A percentile compares a stretch with the other conserved stretches of the same genome.
These are phyloP conservation scores for Pollimyrus isidori DNA, from an alignment of 2,113 vertebrate species.

Conservation along the genomic window DNA sequence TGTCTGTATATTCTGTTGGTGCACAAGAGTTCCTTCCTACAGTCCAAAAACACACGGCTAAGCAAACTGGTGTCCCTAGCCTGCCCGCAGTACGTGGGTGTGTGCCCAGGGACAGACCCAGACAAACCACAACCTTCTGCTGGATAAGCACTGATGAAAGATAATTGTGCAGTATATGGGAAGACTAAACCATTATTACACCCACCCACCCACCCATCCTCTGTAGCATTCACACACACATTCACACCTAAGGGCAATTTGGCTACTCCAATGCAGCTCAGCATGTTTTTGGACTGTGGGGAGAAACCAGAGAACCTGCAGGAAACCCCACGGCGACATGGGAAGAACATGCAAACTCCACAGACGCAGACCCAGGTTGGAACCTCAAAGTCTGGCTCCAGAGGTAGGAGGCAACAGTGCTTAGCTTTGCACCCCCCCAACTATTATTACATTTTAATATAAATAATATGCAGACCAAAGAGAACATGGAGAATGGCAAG, in stretches of 20 bases:
- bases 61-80: neutral
- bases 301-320: neutral
- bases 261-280: neutral
- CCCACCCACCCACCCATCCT: neutral
- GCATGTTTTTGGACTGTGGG: neutral
- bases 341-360: neutral
- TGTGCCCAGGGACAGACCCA: neutral
- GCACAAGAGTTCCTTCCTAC: neutral
- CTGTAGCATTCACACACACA: neutral
- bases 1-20: neutral
- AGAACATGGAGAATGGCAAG: neutral
- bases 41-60: neutral
- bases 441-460: neutral
- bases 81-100: neutral
- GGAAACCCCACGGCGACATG: neutral
- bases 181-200: neutral
- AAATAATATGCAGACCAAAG: neutral
- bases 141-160: neutral
- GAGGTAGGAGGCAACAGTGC: neutral
- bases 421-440: neutral
- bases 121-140: neutral
- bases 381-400: neutral
- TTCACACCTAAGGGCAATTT: neutral
- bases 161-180: neutral
- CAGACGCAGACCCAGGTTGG: neutral